Conservation (phyloP, 2,113 vertebrate genomes). For the Heliornis fulica region DNA sequence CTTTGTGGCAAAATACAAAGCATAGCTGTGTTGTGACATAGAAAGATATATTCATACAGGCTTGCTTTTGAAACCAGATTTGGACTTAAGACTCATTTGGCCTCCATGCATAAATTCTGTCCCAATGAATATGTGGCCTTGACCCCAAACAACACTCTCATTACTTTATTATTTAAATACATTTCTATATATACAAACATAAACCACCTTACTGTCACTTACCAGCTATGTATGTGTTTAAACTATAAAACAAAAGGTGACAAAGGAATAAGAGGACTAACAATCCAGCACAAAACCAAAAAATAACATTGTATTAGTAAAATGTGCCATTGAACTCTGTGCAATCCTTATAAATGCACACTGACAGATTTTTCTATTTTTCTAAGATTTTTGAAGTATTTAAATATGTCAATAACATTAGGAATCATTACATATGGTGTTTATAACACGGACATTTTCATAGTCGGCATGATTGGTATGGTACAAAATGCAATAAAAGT, state of each 20-base stretch:
- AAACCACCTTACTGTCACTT: not conserved
- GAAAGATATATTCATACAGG: not conserved
- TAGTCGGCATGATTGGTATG: not conserved
- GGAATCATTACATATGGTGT: not conserved
- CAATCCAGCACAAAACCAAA: not conserved
- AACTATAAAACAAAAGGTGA: not conserved
- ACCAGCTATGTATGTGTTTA: not conserved
- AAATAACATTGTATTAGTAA: not conserved
- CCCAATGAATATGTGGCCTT: not conserved
- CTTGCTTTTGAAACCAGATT: constrained; percentile 19
- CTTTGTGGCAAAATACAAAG: not conserved
- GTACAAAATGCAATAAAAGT: not conserved
- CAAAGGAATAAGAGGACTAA: not conserved
- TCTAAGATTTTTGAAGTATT: not conserved
- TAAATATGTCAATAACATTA: not conserved
- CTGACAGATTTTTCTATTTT: not conserved
- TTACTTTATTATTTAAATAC: not conserved
- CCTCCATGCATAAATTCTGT: constrained; percentile 12
- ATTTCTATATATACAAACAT: not conserved
- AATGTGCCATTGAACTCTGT: not conserved
- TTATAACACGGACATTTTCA: not conserved
- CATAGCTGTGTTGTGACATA: not conserved
- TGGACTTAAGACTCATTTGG: not conserved
- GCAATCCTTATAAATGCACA: not conserved
- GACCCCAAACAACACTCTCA: constrained; percentile 18